Conservation (phyloP, 1,140 invertebrate genomes). For the Monomorium pharaonis region DNA sequence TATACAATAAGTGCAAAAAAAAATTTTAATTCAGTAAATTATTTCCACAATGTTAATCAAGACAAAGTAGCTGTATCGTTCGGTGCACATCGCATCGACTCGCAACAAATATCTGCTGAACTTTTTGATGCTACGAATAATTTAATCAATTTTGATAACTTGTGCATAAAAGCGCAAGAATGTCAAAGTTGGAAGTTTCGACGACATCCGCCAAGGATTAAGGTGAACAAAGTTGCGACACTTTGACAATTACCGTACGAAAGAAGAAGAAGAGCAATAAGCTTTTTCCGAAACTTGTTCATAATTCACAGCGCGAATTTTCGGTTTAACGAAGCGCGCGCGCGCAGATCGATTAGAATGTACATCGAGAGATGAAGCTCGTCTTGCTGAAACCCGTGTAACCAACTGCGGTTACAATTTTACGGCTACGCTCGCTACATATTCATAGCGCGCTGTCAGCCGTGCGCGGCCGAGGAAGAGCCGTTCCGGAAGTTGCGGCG, state of each 20-base stretch:
- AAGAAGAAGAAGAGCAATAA: not conserved
- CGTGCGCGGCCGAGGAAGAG: not conserved
- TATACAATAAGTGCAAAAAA: not conserved
- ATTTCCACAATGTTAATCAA: not conserved
- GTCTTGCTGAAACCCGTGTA: not conserved
- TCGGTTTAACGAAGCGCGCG: slow-evolving; percentile 26
- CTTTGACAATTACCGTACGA: not conserved
- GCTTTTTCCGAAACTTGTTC: slow-evolving; percentile 1
- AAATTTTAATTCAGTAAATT: not conserved
- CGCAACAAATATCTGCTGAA: not conserved
- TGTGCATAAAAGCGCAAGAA: not conserved
- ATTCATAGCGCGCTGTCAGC: slow-evolving; percentile 31
- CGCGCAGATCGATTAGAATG: slow-evolving; percentile 38
- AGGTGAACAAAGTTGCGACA: not conserved
- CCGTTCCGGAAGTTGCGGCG: slow-evolving; percentile 17
- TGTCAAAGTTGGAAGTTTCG: not conserved
- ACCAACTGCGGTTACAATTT: slow-evolving; percentile 39
- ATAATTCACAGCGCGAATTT: slow-evolving; percentile 29
- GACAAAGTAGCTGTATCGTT: not conserved
- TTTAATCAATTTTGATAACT: not conserved
- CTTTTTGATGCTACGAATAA: not conserved
- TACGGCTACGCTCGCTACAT: slow-evolving; percentile 46
- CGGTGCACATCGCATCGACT: not conserved
- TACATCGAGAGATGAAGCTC: slow-evolving; percentile 28
- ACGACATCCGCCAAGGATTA: not conserved